A percentile compares a stretch with the other conserved stretches of the same genome.
Evolutionary conservation across 2,888 invertebrate genomes (phyloP).

Genomic region (Drosophila neonasuta): DNA sequence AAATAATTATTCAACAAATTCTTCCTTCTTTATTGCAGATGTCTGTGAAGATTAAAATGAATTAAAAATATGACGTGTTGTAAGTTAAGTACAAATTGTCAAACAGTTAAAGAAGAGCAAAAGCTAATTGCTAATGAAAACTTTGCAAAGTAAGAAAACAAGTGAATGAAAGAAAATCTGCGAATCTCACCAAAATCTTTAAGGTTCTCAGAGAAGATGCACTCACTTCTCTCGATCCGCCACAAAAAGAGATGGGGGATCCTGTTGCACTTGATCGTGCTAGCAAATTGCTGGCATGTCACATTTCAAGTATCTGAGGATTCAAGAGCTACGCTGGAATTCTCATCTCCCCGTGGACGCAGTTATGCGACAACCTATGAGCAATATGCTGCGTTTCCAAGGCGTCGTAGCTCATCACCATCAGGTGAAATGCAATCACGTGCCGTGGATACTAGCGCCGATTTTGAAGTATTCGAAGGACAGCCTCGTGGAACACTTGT

Average conservation of each 20-base stretch:
- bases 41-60: constrained; percentile 17
- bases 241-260: constrained; percentile 37
- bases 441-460: constrained; percentile 92
- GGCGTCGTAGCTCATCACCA: constrained; percentile 80
- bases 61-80: constrained; percentile 47
- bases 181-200: constrained; percentile 28
- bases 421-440: constrained; percentile 90
- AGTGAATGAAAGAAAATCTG: constrained; percentile 29
- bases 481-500: constrained; percentile 92
- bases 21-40: constrained; percentile 45
- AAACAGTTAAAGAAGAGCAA: constrained; percentile 35
- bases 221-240: constrained; percentile 32
- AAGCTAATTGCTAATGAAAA: constrained; percentile 40
- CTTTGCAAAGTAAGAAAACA: constrained; percentile 48
- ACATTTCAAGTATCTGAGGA: constrained; percentile 24
- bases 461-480: constrained; percentile 93
- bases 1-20: not conserved
- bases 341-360: constrained; percentile 63
- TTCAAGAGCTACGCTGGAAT: constrained; percentile 36
- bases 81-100: constrained; percentile 23
- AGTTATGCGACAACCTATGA: constrained; percentile 71
- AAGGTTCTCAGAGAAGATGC: constrained; percentile 58
- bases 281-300: constrained; percentile 20
- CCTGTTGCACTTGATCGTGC: constrained; percentile 44
- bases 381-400: constrained; percentile 80